Evolutionary conservation across 1,140 invertebrate species (phyloP).

Genomic region (Lasioglossum baleicum): DNA sequence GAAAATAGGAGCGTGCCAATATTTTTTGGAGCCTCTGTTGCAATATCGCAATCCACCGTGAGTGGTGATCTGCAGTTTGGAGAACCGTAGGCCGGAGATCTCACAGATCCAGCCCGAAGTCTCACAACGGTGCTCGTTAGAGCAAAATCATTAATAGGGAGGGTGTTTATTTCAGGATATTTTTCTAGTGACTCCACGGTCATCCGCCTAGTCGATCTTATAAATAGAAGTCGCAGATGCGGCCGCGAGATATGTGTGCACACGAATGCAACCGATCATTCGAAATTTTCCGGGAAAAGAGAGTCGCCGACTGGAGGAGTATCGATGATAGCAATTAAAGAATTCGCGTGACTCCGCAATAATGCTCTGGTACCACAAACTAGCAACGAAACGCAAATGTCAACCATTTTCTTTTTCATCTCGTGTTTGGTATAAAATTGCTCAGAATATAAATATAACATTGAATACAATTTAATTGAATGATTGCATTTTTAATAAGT

Average conservation of each 20-base stretch:
- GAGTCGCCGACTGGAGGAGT: neutral
- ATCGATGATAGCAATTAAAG: neutral
- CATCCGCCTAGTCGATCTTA: conserved; percentile 61
- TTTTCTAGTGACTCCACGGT: conserved; percentile 74
- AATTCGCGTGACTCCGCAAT: neutral
- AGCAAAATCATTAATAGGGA: conserved; percentile 40
- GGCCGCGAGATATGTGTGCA: conserved; percentile 28
- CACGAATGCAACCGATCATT: conserved; percentile 8
- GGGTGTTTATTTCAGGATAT: conserved; percentile 76
- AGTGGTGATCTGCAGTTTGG: too few relatives aligned
- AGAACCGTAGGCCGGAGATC: neutral
- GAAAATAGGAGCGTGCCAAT: too few relatives aligned
- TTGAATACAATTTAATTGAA: too few relatives aligned
- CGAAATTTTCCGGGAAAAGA: conserved; percentile 22
- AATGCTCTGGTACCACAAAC: neutral
- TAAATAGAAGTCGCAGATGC: conserved; percentile 71
- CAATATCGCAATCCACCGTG: too few relatives aligned
- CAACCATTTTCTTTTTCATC: too few relatives aligned
- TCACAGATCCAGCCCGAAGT: neutral
- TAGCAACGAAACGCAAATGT: neutral
- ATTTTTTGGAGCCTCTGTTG: too few relatives aligned
- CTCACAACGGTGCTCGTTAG: neutral
- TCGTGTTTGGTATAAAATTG: too few relatives aligned
- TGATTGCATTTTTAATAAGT: too few relatives aligned
- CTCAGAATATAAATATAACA: too few relatives aligned